These are phyloP conservation scores for Bibio marci DNA, from an alignment of 2,888 invertebrate species.

Conservation along the genomic window DNA sequence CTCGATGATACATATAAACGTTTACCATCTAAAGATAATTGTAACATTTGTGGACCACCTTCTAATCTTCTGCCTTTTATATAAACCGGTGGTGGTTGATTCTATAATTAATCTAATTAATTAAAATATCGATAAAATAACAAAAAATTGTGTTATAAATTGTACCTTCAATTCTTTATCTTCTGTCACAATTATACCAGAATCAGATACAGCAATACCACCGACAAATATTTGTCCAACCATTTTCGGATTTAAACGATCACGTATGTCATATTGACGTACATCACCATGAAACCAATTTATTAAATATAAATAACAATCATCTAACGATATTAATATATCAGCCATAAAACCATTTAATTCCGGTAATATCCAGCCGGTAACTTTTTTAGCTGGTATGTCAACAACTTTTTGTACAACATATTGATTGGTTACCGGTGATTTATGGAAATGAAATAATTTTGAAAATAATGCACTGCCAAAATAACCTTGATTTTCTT, in stretches of 20 bases:
- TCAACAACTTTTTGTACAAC: conserved; percentile 72
- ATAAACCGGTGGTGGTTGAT: conserved; percentile 46
- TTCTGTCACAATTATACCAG: conserved; percentile 52
- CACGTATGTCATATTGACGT: conserved; percentile 82
- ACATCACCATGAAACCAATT: conserved; percentile 92
- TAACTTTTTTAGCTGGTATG: conserved; percentile 62
- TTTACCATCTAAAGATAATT: conserved; percentile 86
- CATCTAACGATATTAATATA: conserved; percentile 85
- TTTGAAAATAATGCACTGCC: conserved; percentile 73
- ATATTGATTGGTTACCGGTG: conserved; percentile 39
- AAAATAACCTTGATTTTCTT: conserved; percentile 69
- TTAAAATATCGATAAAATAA: neutral
- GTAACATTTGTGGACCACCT: conserved; percentile 92
- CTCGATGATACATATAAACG: conserved; percentile 84
- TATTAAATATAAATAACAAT: conserved; percentile 75
- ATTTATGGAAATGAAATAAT: conserved; percentile 48
- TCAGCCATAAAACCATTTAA: conserved; percentile 77
- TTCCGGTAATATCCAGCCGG: conserved; percentile 41
- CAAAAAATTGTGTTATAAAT: conserved; percentile 3
- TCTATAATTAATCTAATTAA: conserved; percentile 16
- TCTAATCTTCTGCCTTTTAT: conserved; percentile 62
- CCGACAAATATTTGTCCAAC: conserved; percentile 69
- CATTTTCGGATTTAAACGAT: conserved; percentile 63
- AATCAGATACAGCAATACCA: conserved; percentile 57
- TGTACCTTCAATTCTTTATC: conserved; percentile 59